Conservation (phyloP, 1,140 invertebrate genomes). For the Scaptomyza pallida region DNA sequence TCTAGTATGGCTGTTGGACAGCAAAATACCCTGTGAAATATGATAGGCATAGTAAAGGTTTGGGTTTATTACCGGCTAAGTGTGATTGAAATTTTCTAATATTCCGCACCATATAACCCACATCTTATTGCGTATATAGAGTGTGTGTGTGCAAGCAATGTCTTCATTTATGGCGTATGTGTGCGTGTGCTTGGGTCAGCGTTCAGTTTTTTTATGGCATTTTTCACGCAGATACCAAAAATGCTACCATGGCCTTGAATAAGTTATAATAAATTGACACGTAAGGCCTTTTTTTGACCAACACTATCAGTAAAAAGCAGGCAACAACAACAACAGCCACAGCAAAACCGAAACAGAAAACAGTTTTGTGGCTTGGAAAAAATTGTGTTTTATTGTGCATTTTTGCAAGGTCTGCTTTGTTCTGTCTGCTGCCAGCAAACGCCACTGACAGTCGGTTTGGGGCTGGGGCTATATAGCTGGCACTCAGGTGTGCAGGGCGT, state of each 20-base stretch:
- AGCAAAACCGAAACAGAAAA: slow-evolving; percentile 18
- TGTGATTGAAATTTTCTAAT: background rate
- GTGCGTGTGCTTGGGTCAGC: slow-evolving; percentile 47
- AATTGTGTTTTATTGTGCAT: slow-evolving; percentile 46
- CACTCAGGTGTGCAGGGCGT: slow-evolving; percentile 7
- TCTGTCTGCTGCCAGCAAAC: slow-evolving; percentile 10
- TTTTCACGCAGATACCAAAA: slow-evolving; percentile 75
- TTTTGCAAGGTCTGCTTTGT: slow-evolving; percentile 54
- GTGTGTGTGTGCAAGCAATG: slow-evolving; percentile 12
- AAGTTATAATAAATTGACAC: slow-evolving; percentile 82
- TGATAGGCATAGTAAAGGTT: too few relatives aligned
- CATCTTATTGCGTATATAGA: slow-evolving; percentile 7
- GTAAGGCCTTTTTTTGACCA: slow-evolving; percentile 58
- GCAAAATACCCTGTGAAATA: slow-evolving; percentile 21
- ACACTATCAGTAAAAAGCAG: slow-evolving; percentile 60
- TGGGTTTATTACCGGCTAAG: background rate
- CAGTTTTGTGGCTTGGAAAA: slow-evolving; percentile 53
- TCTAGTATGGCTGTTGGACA: background rate
- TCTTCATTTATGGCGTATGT: slow-evolving; percentile 15
- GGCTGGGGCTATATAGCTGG: background rate
- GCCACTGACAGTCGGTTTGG: slow-evolving; percentile 14
- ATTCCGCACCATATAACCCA: background rate
- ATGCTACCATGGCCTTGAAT: slow-evolving; percentile 72
- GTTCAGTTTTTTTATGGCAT: slow-evolving; percentile 65
- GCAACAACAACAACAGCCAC: slow-evolving; percentile 1